Evolutionary conservation across 2,113 vertebrate genomes (phyloP).

Genomic region (Serinus canaria): DNA sequence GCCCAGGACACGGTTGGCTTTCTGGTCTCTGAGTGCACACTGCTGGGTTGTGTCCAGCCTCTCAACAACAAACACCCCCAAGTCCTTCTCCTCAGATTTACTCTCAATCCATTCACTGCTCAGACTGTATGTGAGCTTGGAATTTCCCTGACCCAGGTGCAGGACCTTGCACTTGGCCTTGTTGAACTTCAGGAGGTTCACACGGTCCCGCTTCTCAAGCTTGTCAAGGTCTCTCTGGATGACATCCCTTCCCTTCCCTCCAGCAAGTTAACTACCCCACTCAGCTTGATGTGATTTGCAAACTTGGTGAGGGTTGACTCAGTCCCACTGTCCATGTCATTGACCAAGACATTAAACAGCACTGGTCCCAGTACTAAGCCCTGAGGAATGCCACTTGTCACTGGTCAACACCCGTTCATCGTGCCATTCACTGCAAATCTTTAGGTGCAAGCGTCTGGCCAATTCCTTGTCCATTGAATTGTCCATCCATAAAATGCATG

Average conservation of each 20-base stretch:
- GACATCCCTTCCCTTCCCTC: neutral
- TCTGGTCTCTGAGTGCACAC: neutral
- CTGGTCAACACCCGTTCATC: fast-evolving
- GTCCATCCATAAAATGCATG: neutral
- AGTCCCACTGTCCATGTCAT: fast-evolving
- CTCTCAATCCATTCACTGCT: neutral
- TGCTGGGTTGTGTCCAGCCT: neutral
- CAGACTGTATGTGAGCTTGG: neutral
- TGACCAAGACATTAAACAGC: neutral
- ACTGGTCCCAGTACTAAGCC: neutral
- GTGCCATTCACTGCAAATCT: neutral
- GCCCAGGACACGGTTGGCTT: no score
- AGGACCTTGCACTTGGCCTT: neutral
- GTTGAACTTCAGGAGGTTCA: neutral
- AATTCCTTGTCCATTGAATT: neutral
- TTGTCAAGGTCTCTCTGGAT: neutral
- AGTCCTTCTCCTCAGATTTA: neutral
- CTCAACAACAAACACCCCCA: neutral
- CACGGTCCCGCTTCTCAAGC: neutral
- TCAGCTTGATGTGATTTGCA: neutral
- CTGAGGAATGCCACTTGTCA: neutral
- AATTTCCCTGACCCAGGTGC: fast-evolving
- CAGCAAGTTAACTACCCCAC: fast-evolving
- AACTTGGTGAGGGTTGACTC: neutral
- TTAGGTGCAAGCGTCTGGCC: no score